Percentiles rank a stretch among this genome's conserved stretches.
phyloP scores from a whole-genome alignment of 2,113 vertebrate genomes.

The Pholis gunnellus region DNA sequence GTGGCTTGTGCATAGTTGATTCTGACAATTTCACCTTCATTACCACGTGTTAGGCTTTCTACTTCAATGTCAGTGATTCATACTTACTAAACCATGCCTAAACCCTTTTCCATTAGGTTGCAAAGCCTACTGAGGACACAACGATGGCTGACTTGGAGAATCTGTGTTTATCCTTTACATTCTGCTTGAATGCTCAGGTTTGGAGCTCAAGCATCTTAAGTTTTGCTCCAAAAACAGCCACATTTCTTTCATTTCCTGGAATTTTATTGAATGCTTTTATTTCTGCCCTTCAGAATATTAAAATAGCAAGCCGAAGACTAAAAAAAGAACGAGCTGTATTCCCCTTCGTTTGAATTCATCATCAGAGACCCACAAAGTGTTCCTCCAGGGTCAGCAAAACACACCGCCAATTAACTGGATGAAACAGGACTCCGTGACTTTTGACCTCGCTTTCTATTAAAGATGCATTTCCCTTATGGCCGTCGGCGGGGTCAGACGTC shows the following conservation, averaged over 20 bases:
- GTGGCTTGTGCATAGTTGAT: neutral
- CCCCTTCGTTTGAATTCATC: conserved; percentile 27
- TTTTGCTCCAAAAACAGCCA: neutral
- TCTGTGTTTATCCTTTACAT: neutral
- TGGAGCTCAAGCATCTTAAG: neutral
- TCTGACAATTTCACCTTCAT: neutral
- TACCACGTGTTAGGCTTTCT: neutral
- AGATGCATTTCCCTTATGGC: conserved; percentile 35
- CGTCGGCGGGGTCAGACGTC: neutral
- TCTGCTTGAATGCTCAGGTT: neutral
- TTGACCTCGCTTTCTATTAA: conserved; percentile 38
- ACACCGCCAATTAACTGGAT: conserved; percentile 40
- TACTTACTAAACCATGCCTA: neutral
- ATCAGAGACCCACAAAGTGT: conserved; percentile 19
- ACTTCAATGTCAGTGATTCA: no score
- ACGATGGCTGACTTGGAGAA: neutral
- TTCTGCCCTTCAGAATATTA: conserved; percentile 5
- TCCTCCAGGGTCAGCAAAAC: conserved; percentile 27
- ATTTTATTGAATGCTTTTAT: neutral
- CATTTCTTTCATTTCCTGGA: neutral
- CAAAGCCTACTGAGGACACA: neutral
- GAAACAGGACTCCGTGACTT: conserved; percentile 38
- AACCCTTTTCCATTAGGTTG: neutral
- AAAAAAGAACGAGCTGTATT: neutral
- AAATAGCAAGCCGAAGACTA: neutral